Base-by-base conservation (phyloP, 2,113 vertebrate species). In the Eulemur macaco region DNA sequence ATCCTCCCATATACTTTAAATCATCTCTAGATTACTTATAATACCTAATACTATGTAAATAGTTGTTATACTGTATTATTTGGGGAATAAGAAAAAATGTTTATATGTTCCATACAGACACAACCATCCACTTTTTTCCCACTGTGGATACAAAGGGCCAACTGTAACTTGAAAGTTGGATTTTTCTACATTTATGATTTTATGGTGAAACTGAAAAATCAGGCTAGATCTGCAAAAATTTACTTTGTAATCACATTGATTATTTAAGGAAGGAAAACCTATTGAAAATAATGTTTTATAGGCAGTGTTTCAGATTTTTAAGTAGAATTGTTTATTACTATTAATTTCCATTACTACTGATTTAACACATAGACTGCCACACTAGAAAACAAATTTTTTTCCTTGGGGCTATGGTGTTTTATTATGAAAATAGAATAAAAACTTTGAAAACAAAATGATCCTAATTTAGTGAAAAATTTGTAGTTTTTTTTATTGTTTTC, bases 241-340 rank as follows among this genome's bases (percentile, higher is more conserved):
- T 80, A 42, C 25, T 76, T 94, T 77, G 15, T 58, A 95, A 50
- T 31, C 45, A 23, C 7, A 5, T 86, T 50, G 39, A 45, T 80
- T 89, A 85, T 76, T 76, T 89, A 85, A 85, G 18, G 25, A n/a
- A 63, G 8, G 31, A 80, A 93, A 83, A 85, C 0, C 34, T 74
- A 25, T 78, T 78, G 13, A 58, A 58, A 82, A 82, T 87, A 64
- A 64, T 82, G 78, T 77, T 91, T 56, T 27, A 0, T 81, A 83
- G 78, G 31, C 86, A 8, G 5, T 78, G 4, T 87, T 89, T 93
- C 18, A 87, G 5, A 87, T 84, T 93, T 97, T 88, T 91, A 83
- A 74, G 64, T 88, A 88, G 56, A 90, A 71, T 87, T 95, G 0
- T 63, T 4, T 52, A 9, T 94, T 81, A 56, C 11, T 91, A 0